Conservation (phyloP, 2,797 vertebrate genomes). For the Oryzias dopingdopingensis region DNA sequence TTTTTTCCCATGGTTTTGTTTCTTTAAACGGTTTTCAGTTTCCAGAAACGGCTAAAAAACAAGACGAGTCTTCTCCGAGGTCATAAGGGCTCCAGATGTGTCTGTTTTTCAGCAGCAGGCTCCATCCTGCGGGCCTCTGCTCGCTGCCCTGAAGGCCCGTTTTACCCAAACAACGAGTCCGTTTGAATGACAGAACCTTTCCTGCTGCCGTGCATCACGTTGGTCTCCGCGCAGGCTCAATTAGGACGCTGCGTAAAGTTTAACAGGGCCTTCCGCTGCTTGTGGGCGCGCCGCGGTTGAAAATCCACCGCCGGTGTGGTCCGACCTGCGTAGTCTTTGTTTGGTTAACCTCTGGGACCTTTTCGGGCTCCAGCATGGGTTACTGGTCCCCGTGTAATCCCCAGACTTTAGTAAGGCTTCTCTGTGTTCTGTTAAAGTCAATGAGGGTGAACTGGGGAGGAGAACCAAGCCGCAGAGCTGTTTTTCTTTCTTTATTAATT, state of each 20-base stretch:
- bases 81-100: conserved; percentile 76
- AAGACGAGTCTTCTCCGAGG: conserved; percentile 40
- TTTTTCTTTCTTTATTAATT: conserved; percentile 34
- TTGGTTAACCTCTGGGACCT: conserved; percentile 90
- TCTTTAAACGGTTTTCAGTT: conserved; percentile 35
- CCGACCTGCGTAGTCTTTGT: conserved; percentile 89
- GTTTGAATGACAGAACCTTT: not conserved
- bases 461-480: conserved; percentile 15
- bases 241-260: conserved; percentile 79
- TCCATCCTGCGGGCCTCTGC: conserved; percentile 47
- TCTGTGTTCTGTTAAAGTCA: conserved; percentile 50
- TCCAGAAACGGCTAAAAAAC: conserved; percentile 45
- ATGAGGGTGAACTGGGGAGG: conserved; percentile 41
- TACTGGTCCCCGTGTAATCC: conserved; percentile 63
- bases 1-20: conserved; percentile 11
- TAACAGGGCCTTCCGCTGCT: conserved; percentile 77
- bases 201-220: not conserved
- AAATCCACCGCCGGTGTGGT: conserved; percentile 88
- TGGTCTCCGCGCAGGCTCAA: conserved; percentile 78
- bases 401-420: conserved; percentile 59
- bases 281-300: conserved; percentile 72
- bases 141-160: conserved; percentile 25
- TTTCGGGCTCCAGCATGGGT: conserved; percentile 79
- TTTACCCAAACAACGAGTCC: conserved; percentile 12
- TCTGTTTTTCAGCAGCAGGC: conserved; percentile 54